Base-by-base conservation (phyloP, 2,113 vertebrate species). In the Tragelaphus scriptus region DNA sequence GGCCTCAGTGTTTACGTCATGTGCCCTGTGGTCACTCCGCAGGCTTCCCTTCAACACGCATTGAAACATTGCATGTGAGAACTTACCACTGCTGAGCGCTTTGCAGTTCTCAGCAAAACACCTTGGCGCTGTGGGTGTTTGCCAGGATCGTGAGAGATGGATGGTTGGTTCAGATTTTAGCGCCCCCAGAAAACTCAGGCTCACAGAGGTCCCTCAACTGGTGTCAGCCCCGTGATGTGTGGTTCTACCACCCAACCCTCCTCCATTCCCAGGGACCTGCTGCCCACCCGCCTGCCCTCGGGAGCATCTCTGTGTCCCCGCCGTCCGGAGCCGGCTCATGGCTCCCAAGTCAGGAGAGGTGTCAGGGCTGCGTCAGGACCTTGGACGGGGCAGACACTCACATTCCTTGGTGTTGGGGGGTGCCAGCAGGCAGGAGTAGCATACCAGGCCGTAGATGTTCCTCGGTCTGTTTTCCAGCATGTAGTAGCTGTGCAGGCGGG, bases 401-500 rank as follows among this genome's bases (percentile, higher is more conserved):
- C 99, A 99, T 99, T 99, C 99, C 98, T 99, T 99, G 98, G 99
- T 99, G 98, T 99, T 99, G 85, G 98, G 99, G 11, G 99, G 99
- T 0, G 99, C 99, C 40, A 99, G 98, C 96, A 99, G 99, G 98
- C 99, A 99, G 0, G 99, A 99, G 98, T 99, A 99, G 98, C 99
- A 99, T 94, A 99, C 99, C 99, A 99, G 99, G 82, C 99, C 99
- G 0, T 99, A 99, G 94, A 99, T 99, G 97, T 99, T 99, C 95
- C 99, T 99, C n/a, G 99, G 99, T 95, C 99, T 99, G 98, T 99
- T 99, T 94, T 99, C 99, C 98, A 99, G 97, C 98, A 99, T 99
- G 98, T 99, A 99, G 98, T 99, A 99, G 98, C 99, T 99, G 94
- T 51, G 26, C 68, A 30, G 47, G 4, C 6, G 0, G 68, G 2